Evolutionary conservation across 2,888 invertebrate species (phyloP).

Genomic region (Scaptomyza polygonia): DNA sequence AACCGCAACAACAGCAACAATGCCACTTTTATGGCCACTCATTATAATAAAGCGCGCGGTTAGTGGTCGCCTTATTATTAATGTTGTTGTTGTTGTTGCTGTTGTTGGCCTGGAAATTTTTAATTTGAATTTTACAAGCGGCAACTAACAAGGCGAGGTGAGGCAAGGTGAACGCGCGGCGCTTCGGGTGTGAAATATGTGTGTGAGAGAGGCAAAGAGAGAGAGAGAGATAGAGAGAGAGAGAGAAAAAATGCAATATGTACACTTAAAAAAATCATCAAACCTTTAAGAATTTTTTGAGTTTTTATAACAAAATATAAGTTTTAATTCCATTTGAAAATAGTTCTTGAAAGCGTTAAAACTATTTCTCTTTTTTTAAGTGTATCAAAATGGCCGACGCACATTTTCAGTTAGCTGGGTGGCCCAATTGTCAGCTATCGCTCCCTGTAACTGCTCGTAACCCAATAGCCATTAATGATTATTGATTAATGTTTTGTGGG

Average conservation of each 20-base stretch:
- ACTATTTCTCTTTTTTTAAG: background rate
- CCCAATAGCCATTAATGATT: slow-evolving; percentile 72
- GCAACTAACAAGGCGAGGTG: slow-evolving; percentile 1
- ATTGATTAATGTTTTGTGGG: slow-evolving; percentile 72
- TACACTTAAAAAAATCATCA: slow-evolving; percentile 1
- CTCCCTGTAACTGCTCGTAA: slow-evolving; percentile 42
- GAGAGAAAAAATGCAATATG: background rate
- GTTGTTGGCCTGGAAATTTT: slow-evolving; percentile 58
- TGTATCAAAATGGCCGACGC: slow-evolving; percentile 33
- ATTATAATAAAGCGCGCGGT: slow-evolving; percentile 81
- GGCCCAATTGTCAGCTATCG: slow-evolving; percentile 44
- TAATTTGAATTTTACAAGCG: slow-evolving; percentile 77
- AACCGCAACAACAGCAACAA: slow-evolving; percentile 50
- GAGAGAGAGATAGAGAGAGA: too few species aligned
- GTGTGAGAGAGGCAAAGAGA: too few species aligned
- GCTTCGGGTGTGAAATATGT: slow-evolving; percentile 72
- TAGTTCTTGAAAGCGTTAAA: background rate
- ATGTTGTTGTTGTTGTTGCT: background rate
- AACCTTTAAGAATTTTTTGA: too few species aligned
- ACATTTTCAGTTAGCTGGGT: slow-evolving; percentile 48
- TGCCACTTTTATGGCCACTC: slow-evolving; percentile 79
- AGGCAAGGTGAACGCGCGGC: slow-evolving; percentile 39
- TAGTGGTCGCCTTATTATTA: slow-evolving; percentile 62
- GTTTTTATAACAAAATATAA: too few species aligned
- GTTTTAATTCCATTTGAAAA: too few species aligned